Evolutionary conservation across 1,140 invertebrate genomes (phyloP).

Genomic region (Paracyclopina nana): DNA sequence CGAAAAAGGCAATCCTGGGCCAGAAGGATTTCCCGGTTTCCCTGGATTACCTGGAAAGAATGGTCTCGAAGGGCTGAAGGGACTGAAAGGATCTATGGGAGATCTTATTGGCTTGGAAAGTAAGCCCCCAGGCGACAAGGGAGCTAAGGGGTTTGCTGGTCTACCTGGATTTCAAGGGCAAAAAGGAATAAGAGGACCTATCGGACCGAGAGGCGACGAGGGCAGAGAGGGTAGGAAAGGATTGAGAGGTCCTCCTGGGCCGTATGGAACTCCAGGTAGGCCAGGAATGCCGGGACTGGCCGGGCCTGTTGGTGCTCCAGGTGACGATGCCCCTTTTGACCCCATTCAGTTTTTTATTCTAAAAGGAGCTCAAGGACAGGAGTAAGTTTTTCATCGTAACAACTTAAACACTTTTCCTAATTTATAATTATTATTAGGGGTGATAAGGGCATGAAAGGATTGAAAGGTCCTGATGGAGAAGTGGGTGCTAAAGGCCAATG

Average conservation of each 20-base stretch:
- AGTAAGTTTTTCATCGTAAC: too few species aligned
- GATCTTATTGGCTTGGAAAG: constrained; percentile 32
- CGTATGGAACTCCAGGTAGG: constrained; percentile 27
- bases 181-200: constrained; percentile 30
- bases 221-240: constrained; percentile 34
- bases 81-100: constrained; percentile 12
- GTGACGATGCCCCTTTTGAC: too few species aligned
- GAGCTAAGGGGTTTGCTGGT: constrained; percentile 32
- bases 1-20: constrained; percentile 30
- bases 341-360: too few species aligned
- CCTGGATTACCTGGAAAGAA: constrained; percentile 31
- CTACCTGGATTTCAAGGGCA: constrained; percentile 19
- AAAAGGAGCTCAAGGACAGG: too few species aligned
- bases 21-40: constrained; percentile 40
- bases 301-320: constrained; percentile 17
- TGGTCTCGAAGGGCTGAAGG: constrained; percentile 30
- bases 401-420: too few species aligned
- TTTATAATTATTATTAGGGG: too few species aligned
- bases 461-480: too few species aligned
- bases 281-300: constrained; percentile 32
- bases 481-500: too few species aligned
- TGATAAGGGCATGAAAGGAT: too few species aligned
- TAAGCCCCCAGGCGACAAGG: constrained; percentile 36
- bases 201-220: constrained; percentile 37
- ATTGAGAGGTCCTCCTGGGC: constrained; percentile 19